Conservation (phyloP, 2,797 vertebrate species). For the Pelochelys cantorii region DNA sequence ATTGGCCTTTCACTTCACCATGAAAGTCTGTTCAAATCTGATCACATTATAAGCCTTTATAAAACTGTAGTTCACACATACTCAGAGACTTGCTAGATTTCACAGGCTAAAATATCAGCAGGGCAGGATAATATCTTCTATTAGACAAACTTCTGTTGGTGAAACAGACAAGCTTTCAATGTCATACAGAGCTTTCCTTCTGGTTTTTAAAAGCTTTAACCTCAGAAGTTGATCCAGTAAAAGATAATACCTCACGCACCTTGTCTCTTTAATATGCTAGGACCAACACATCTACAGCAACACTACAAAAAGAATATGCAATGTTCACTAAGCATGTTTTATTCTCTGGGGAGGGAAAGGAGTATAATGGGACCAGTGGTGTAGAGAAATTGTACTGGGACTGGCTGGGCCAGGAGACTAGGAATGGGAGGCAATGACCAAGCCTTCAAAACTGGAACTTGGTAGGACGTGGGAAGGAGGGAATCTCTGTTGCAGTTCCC, state of each 20-base stretch:
- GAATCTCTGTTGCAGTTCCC: not conserved
- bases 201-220: not conserved
- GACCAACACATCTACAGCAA: not conserved
- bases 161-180: too few species aligned
- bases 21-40: not conserved
- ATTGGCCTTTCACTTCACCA: not conserved
- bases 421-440: not conserved
- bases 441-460: not conserved
- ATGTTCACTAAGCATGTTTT: not conserved
- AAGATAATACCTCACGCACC: not conserved
- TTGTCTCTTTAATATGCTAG: not conserved
- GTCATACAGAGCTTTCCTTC: not conserved
- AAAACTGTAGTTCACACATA: not conserved
- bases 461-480: not conserved
- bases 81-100: not conserved
- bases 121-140: too few species aligned
- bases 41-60: rapidly evolving
- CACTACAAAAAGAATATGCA: not conserved
- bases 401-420: not conserved
- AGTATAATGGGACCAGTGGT: not conserved
- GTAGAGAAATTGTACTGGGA: not conserved
- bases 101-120: not conserved
- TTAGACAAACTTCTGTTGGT: too few species aligned
- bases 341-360: not conserved
- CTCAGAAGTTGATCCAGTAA: not conserved